These are phyloP conservation scores for Anisognathus igniventris DNA, from an alignment of 2,797 vertebrate species.

Conservation along the genomic window DNA sequence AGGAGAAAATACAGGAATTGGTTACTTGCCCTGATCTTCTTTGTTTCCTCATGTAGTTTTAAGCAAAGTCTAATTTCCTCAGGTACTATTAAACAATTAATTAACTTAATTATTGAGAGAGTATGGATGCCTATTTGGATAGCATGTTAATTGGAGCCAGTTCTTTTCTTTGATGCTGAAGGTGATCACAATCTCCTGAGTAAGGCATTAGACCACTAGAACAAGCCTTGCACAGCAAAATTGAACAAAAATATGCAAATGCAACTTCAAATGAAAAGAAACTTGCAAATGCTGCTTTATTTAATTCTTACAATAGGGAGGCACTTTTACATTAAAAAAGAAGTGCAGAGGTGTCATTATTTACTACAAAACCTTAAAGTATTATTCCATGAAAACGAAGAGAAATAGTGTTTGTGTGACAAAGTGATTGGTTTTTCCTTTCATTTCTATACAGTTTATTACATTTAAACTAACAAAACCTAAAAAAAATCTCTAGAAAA, in stretches of 20 bases:
- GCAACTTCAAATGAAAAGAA: slow-evolving; percentile 11
- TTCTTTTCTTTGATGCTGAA: background rate
- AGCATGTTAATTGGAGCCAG: background rate
- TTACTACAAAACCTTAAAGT: background rate
- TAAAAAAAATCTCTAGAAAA: background rate
- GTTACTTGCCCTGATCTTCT: background rate
- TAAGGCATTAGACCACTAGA: background rate
- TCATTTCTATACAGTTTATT: background rate
- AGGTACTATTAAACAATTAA: background rate
- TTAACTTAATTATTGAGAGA: background rate
- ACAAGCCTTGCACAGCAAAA: background rate
- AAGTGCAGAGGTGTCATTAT: background rate
- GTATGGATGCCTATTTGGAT: background rate
- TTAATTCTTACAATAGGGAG: slow-evolving; percentile 36
- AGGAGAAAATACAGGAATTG: background rate
- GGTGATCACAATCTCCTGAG: background rate
- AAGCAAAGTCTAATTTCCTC: background rate
- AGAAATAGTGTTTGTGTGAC: background rate
- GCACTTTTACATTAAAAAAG: slow-evolving; percentile 39
- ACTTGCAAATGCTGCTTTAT: slow-evolving; percentile 41
- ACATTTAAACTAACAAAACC: background rate
- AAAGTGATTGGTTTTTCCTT: background rate
- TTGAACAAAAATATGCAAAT: background rate
- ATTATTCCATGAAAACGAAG: slow-evolving; percentile 3
- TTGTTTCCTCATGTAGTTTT: background rate